Evolutionary conservation across 2,888 invertebrate genomes (phyloP), one percentile per base, ranked within the genome.

Genomic region (Actias luna): DNA sequence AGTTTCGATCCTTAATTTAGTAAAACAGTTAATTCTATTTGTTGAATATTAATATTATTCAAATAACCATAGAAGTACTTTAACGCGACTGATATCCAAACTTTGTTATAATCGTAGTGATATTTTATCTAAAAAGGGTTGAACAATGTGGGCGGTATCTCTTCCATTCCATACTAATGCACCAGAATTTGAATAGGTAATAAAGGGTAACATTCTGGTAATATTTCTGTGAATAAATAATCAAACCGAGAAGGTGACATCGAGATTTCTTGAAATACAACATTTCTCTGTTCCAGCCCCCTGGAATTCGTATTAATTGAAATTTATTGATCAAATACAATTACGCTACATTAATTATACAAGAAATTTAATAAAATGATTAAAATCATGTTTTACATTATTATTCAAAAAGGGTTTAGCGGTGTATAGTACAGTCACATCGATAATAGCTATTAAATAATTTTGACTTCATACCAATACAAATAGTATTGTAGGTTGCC

Each of bases 251-350:
- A n/a, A 10, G 22, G 25, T 12, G 46, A 55, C 55, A 29, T 29
- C 16, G 55, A 8, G 55, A 55, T 55, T 55, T 29, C 55, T 29
- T 55, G 16, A 55, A 55, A 29, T 55, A 12, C n/a, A 55, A 55
- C 18, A 55, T 55, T 29, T 55, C 55, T 55, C 29, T 29, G 29
- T 5, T 7, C 16, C n/a, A 27, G 29, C 29, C 10, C 55, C 12
- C 25, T 29, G 57, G 61, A 62, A 62, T 58, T 57, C 57, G 42
- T 62, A 29, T 62, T 58, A 62, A 62, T 62, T 62, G 57, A 58
- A 62, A 62, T 62, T 62, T 62, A 62, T 62, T 39, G 31, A 58
- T 57, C 57, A 62, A 31, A 62, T 62, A 29, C 31, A 62, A 55
- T 55, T 62, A 62, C 33, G 16, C 31, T 42, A 62, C 42, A 58